phyloP scores from a whole-genome alignment of 2,113 vertebrate genomes.

The Atractosteus spatula region DNA sequence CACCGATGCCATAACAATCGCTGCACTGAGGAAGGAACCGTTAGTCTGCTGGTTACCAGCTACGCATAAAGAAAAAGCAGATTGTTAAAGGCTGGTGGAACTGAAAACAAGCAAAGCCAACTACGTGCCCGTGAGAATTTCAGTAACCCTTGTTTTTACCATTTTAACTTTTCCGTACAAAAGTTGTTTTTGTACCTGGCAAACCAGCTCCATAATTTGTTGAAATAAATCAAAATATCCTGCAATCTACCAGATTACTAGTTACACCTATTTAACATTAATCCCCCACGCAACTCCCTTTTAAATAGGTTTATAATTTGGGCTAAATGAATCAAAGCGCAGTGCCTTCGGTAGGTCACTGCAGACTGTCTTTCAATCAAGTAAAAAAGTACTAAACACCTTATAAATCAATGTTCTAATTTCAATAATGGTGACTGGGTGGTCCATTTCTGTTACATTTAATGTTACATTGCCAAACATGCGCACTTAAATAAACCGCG shows the following conservation, averaged over 20 bases:
- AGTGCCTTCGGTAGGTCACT: constrained; percentile 11
- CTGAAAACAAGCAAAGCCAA: no score
- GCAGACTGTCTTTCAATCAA: constrained; percentile 24
- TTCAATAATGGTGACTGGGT: constrained; percentile 69
- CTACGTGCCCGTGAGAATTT: no score
- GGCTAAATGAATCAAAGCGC: constrained; percentile 27
- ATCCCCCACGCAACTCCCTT: neutral
- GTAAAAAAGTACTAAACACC: neutral
- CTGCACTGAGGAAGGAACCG: no score
- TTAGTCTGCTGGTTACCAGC: no score
- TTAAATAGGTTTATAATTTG: constrained; percentile 12
- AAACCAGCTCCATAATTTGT: no score
- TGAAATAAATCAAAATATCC: neutral
- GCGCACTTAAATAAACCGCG: constrained; percentile 68
- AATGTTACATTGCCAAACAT: constrained; percentile 60
- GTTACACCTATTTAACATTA: constrained; percentile 1
- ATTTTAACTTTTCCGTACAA: neutral
- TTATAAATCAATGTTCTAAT: constrained; percentile 32
- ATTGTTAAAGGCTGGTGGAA: no score
- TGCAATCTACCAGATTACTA: neutral
- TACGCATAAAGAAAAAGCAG: no score
- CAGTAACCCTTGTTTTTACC: neutral
- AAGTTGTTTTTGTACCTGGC: no score
- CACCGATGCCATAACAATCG: no score
- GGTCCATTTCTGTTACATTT: constrained; percentile 64